These are phyloP conservation scores for Pterocles burchelli DNA, from an alignment of 2,113 vertebrate genomes.

Conservation along the genomic window DNA sequence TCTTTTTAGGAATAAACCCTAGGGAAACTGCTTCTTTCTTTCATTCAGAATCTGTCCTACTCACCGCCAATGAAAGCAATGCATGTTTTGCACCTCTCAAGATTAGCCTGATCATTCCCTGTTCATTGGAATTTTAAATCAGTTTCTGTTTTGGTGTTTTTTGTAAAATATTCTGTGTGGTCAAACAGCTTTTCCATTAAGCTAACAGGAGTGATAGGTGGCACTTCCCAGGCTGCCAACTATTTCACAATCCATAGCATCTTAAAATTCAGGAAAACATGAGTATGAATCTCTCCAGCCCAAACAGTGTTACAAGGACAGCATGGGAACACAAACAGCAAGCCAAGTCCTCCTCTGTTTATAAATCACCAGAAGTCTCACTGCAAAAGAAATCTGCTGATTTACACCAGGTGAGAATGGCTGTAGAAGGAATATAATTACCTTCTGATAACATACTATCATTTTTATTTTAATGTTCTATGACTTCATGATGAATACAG, in stretches of 20 bases:
- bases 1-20: neutral
- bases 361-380: neutral
- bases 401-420: neutral
- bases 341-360: neutral
- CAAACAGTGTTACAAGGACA: neutral
- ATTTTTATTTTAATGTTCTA: neutral
- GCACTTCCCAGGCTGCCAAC: neutral
- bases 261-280: neutral
- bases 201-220: neutral
- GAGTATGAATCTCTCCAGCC: neutral
- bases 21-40: neutral
- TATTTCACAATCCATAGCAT: neutral
- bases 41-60: neutral
- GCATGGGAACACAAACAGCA: neutral
- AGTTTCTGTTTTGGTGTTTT: neutral
- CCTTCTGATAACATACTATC: neutral
- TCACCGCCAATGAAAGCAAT: neutral
- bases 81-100: neutral
- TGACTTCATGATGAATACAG: neutral
- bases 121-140: neutral
- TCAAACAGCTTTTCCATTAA: slow-evolving; percentile 13
- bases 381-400: neutral
- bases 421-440: neutral
- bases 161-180: neutral
- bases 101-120: neutral